These are phyloP conservation scores for Tetragnatha montana DNA, from an alignment of 2,888 invertebrate genomes.

Conservation along the genomic window DNA sequence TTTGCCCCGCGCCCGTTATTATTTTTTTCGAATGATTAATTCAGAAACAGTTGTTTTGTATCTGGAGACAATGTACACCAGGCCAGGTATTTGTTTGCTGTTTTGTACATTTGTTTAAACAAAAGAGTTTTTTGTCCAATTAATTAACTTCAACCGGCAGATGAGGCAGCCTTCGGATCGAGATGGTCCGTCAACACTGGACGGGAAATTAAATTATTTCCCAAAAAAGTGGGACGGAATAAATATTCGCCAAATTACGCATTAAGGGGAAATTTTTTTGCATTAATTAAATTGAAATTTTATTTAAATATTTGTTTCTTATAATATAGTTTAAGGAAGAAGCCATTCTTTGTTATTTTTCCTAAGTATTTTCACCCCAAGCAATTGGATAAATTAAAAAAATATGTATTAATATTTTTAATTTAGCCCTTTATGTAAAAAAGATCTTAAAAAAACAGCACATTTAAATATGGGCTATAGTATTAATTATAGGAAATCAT, in stretches of 20 bases:
- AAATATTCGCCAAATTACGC: slow-evolving; percentile 57
- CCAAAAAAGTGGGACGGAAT: slow-evolving; percentile 32
- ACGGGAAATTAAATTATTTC: slow-evolving; percentile 27
- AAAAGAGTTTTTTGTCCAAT: slow-evolving; percentile 23
- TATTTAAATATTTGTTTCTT: slow-evolving; percentile 50
- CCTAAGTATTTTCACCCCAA: not conserved
- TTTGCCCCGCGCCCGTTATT: slow-evolving; percentile 40
- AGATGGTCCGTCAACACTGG: slow-evolving; percentile 33
- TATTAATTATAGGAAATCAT: too few species aligned
- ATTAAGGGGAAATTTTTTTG: slow-evolving; percentile 32
- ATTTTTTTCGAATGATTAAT: slow-evolving; percentile 52
- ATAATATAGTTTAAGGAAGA: slow-evolving; percentile 21
- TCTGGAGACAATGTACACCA: slow-evolving; percentile 45
- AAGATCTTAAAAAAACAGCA: too few species aligned
- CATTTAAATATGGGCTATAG: too few species aligned
- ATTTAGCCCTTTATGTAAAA: too few species aligned
- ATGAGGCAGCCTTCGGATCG: slow-evolving; percentile 13
- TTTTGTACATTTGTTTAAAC: slow-evolving; percentile 63
- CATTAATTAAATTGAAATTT: slow-evolving; percentile 31
- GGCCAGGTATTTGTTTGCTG: slow-evolving; percentile 59
- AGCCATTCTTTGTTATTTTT: not conserved
- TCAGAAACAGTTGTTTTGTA: slow-evolving; percentile 50
- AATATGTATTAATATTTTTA: too few species aligned
- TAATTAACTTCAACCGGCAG: slow-evolving; percentile 42
- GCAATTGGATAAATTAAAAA: too few species aligned